Conservation (phyloP, 2,888 invertebrate genomes). For the Parelbella ahira region DNA sequence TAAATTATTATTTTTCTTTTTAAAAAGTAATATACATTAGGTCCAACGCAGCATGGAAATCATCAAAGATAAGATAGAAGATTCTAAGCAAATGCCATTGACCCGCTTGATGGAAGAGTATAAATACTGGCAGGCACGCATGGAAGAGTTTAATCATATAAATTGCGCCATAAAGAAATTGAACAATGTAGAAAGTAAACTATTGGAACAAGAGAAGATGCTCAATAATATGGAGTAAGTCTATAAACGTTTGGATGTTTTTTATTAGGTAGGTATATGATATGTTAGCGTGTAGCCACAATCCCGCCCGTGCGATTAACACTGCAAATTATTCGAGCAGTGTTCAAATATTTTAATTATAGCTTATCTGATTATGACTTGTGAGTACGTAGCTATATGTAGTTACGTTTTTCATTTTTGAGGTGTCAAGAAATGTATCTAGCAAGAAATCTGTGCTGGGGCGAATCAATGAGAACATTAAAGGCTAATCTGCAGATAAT, state of each 20-base stretch:
- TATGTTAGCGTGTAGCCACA: too few relatives aligned
- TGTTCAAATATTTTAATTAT: too few relatives aligned
- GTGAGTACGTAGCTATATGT: too few relatives aligned
- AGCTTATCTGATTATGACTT: too few relatives aligned
- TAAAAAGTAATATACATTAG: too few relatives aligned
- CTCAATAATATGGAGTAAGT: constrained; percentile 27
- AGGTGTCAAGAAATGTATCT: constrained; percentile 42
- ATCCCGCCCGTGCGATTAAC: too few relatives aligned
- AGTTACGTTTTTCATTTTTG: neutral
- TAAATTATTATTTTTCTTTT: too few relatives aligned
- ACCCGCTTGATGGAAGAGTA: constrained; percentile 43
- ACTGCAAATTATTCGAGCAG: too few relatives aligned
- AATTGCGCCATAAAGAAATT: constrained; percentile 38
- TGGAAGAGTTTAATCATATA: constrained; percentile 45
- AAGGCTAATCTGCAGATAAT: constrained; percentile 2
- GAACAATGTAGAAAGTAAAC: constrained; percentile 36
- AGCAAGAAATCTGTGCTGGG: constrained; percentile 39
- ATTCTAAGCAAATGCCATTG: constrained; percentile 36
- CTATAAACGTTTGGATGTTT: too few relatives aligned
- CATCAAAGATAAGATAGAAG: constrained; percentile 43
- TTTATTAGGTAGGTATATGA: too few relatives aligned
- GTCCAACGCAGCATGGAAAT: constrained; percentile 39
- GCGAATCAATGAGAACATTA: constrained; percentile 37
- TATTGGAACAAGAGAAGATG: constrained; percentile 36
- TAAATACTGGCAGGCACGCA: constrained; percentile 41